Conservation (phyloP, 1,140 invertebrate species). For the Pomacea maculata region DNA sequence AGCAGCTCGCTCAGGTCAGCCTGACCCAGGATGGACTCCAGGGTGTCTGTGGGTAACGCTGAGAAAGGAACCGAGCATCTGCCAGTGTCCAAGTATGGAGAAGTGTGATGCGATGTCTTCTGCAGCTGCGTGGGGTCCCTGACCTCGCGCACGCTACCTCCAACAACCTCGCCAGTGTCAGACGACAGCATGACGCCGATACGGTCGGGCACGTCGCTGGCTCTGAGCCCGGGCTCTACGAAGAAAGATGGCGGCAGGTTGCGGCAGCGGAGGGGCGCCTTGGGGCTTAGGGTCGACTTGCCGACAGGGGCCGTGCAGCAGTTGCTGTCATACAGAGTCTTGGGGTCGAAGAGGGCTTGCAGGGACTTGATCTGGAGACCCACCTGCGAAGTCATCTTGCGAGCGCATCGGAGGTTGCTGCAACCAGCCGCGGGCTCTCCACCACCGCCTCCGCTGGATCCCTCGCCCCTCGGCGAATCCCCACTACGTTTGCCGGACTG, state of each 20-base stretch:
- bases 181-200: background rate
- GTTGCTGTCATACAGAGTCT: conserved; percentile 49
- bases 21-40: conserved; percentile 48
- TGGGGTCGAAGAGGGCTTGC: conserved; percentile 58
- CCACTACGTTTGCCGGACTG: conserved; percentile 22
- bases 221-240: conserved; percentile 42
- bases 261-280: conserved; percentile 47
- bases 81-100: background rate
- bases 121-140: background rate
- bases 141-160: background rate
- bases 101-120: background rate
- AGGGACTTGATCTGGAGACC: conserved; percentile 58
- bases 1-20: conserved; percentile 45
- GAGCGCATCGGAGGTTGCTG: conserved; percentile 18
- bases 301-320: conserved; percentile 46
- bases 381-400: conserved; percentile 49
- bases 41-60: conserved; percentile 36
- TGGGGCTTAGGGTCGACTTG: conserved; percentile 20
- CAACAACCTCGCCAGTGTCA: too few relatives aligned
- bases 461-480: background rate
- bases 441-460: background rate
- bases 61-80: conserved; percentile 11
- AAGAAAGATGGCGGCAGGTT: conserved; percentile 60
- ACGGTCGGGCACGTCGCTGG: background rate
- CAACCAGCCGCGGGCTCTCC: background rate